These are phyloP conservation scores for Thyatira batis DNA, from an alignment of 2,888 invertebrate genomes.

Conservation along the genomic window DNA sequence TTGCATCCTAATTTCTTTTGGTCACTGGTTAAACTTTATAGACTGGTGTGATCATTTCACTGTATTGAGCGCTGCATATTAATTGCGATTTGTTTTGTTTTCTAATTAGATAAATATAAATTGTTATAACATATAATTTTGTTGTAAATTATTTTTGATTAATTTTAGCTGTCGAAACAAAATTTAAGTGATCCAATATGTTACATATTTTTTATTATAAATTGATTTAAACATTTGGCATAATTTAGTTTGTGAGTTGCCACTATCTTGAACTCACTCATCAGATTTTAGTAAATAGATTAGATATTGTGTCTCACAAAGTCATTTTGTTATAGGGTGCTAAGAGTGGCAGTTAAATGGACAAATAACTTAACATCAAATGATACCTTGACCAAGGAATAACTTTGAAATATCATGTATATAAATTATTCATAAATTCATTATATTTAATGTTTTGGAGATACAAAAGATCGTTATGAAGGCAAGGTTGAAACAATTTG, in stretches of 20 bases:
- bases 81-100: neutral
- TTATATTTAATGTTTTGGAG: too few species aligned
- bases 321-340: too few species aligned
- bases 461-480: too few species aligned
- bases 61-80: neutral
- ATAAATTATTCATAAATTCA: too few species aligned
- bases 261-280: neutral
- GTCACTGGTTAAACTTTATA: slow-evolving; percentile 18
- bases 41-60: too few species aligned
- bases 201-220: neutral
- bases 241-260: neutral
- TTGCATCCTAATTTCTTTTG: slow-evolving; percentile 12
- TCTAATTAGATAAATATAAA: neutral
- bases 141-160: neutral
- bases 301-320: too few species aligned
- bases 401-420: too few species aligned
- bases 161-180: neutral
- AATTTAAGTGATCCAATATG: neutral
- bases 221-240: neutral
- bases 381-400: too few species aligned
- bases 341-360: too few species aligned
- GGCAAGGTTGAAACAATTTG: too few species aligned
- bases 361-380: too few species aligned
- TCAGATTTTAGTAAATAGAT: neutral
- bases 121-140: neutral